Base-by-base conservation (phyloP, 1,140 invertebrate species). In the Capitella teleta region DNA sequence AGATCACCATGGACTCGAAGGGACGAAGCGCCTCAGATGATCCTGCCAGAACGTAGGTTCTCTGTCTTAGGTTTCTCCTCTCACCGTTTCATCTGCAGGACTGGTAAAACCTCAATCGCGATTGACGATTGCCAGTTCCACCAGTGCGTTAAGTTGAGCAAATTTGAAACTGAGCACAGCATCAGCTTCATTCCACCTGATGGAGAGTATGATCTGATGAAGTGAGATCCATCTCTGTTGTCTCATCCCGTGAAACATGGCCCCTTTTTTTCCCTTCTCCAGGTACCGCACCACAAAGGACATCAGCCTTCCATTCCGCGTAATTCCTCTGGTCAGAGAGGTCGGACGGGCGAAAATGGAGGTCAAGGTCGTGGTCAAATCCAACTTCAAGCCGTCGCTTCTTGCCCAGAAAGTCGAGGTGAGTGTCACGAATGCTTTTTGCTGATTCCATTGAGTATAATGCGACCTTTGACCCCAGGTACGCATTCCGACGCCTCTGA, bases 81-180 rank as follows among this genome's bases (percentile, higher is more conserved):
- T 37, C 21, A 40, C 1, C 38, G 46, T 47, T 34, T 47, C 19
- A 32, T 36, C 26, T 21, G 3, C 16, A 37, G 28, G 30, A 18
- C 30, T 4, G 47, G 21, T 16, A 73, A 73, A 49, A 64, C 63
- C 19, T 63, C 96, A 12, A 95, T 99, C 48, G 96, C 97, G 8
- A 99, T 99, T 57, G 96, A 99, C 65, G 96, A 98, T 75, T 98
- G 95, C 65, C 96, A 99, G 75, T 99, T 99, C 75, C 95, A 99
- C 77, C 96, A 99, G 70, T 99, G 96, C 73, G 96, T 99, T 6
- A 99, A 98, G 73, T 78, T 99, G 28, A 95, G 90, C 62, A 99
- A 99, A 79, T 99, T 99, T 74, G 96, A 99, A 76, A 98, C 94
- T 0, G 96, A 99, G 74, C 96, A 99, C 78, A 94, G 92, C 62